Evolutionary conservation across 2,797 vertebrate genomes (phyloP).

Genomic region (Acanthurus lineatus): DNA sequence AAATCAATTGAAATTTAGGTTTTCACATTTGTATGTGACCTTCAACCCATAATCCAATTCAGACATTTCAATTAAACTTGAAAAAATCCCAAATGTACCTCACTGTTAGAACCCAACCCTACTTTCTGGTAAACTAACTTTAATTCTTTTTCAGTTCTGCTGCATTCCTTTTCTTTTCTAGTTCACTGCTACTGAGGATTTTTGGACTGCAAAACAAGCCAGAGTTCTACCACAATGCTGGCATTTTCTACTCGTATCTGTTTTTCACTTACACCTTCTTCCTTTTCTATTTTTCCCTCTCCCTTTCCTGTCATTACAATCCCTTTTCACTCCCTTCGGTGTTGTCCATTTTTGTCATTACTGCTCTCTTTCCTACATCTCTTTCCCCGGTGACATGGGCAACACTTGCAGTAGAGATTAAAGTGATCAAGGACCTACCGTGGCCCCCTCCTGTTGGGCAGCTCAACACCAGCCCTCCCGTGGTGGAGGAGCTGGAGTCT

Average conservation of each 20-base stretch:
- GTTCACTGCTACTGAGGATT: constrained; percentile 56
- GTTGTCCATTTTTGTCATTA: constrained; percentile 49
- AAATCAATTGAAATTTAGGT: neutral
- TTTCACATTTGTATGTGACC: neutral
- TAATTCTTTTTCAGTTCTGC: constrained; percentile 68
- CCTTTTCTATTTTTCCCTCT: constrained; percentile 51
- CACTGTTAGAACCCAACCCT: constrained; percentile 15
- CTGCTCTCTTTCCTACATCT: constrained; percentile 71
- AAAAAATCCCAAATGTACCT: neutral
- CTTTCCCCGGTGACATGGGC: constrained; percentile 62
- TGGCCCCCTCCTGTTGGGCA: constrained; percentile 99
- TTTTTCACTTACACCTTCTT: constrained; percentile 57
- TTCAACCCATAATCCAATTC: neutral
- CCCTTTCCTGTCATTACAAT: constrained; percentile 43
- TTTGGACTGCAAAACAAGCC: constrained; percentile 45
- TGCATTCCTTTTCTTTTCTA: constrained; percentile 48
- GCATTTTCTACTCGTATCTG: constrained; percentile 39
- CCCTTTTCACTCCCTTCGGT: constrained; percentile 46
- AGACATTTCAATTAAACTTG: neutral
- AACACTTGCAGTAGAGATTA: constrained; percentile 96
- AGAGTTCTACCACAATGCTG: constrained; percentile 22
- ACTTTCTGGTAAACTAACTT: constrained; percentile 59
- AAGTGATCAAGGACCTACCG: constrained; percentile 99
- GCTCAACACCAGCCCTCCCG: constrained; percentile 91
- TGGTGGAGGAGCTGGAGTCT: constrained; percentile 88